Base-by-base conservation (phyloP, 2,888 invertebrate species). In the Fissipunctia ypsillon region DNA sequence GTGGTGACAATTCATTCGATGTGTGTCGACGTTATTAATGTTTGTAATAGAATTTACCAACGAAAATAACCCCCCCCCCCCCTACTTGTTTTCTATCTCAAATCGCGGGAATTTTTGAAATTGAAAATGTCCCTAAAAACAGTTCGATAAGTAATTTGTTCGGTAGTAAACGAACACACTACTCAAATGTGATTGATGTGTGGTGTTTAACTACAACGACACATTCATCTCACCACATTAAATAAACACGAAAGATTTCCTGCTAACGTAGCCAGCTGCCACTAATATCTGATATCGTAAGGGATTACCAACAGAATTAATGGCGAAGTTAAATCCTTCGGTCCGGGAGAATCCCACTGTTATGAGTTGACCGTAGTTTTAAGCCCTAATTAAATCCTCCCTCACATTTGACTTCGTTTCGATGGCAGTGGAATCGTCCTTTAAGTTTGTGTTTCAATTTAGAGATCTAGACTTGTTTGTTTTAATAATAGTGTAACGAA, bases 341-440 rank as follows among this genome's bases (percentile, higher is more conserved):
- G 73, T 78, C 81, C 72, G 71, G 66, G 66, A 61, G 71, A 45
- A 77, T 71, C 75, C 86, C 65, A 35, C 66, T 45, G 78, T 80
- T 87, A 81, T 86, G 80, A 87, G 84, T 74, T 77, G 65, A 65
- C n/a, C 59, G 75, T 68, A 82, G 80, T 78, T 83, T 76, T 73
- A 79, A 84, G 73, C 73, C 64, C 73, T 86, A 80, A 81, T 86
- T 80, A 83, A 87, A 86, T 80, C 63, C 69, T 65, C 75, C 38
- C 72, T 78, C 78, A 75, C 80, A 65, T 79, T 87, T 80, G 74
- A 74, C 78, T 80, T 79, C 68, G 50, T 78, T 69, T 22, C 25
- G 41, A 65, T 35, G 65, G 52, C 77, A 19, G 25, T 50, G 68
- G 69, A 56, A 59, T 69, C 65, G 74, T 71, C 75, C 68, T 73